Evolutionary conservation across 2,888 invertebrate species (phyloP).

Genomic region (Drosophila paranaensis): DNA sequence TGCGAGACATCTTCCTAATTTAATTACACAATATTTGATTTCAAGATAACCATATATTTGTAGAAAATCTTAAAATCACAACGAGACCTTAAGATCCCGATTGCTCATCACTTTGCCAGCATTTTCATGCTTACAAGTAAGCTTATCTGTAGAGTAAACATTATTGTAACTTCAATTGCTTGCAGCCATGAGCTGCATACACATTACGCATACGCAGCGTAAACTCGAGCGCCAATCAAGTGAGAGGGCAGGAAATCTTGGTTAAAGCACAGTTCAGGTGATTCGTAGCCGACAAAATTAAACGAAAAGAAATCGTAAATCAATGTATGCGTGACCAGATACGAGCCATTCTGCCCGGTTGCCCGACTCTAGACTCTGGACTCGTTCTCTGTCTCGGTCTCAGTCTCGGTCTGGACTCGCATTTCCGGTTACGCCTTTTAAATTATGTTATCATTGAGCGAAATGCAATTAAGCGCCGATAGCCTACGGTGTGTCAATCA

Average conservation of each 20-base stretch:
- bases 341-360: neutral
- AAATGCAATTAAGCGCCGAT: conserved; percentile 82
- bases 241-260: conserved; percentile 15
- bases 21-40: neutral
- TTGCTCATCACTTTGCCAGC: no score
- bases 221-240: conserved; percentile 11
- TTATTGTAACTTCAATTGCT: conserved; percentile 2
- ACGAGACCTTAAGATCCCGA: no score
- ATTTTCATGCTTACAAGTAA: neutral
- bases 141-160: neutral
- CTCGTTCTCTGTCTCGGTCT: neutral
- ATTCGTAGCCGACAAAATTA: conserved; percentile 15
- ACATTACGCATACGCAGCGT: conserved; percentile 53
- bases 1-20: neutral
- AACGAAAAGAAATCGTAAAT: conserved; percentile 56
- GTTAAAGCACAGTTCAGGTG: conserved; percentile 18
- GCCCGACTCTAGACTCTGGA: neutral
- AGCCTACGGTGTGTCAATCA: conserved; percentile 80
- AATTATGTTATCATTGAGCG: conserved; percentile 80
- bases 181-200: conserved; percentile 8
- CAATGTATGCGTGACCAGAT: conserved; percentile 42
- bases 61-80: neutral
- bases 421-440: conserved; percentile 69
- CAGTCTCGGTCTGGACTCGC: conserved; percentile 28
- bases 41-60: neutral